Percentiles rank a stretch among this genome's conserved stretches.
phyloP scores from a whole-genome alignment of 2,888 invertebrate species.

The Eucriotettix oculatus region DNA sequence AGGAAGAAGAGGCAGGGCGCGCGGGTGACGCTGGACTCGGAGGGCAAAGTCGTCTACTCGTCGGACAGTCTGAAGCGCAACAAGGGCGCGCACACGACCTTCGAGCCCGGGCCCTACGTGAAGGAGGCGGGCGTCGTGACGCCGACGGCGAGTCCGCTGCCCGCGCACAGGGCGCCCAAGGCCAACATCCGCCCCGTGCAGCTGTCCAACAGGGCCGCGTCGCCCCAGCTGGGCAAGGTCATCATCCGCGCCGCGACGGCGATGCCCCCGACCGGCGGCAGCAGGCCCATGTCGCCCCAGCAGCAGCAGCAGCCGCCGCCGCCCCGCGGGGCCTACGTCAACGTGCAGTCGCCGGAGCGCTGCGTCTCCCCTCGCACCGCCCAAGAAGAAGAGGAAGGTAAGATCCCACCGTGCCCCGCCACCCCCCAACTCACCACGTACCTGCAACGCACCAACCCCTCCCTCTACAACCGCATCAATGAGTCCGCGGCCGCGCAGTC shows the following conservation, averaged over 20 bases:
- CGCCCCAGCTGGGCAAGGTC: constrained; percentile 47
- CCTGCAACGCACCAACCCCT: constrained; percentile 9
- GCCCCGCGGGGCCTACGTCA: constrained; percentile 11
- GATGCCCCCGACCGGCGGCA: background rate
- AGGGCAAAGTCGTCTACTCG: constrained; percentile 75
- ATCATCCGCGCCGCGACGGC: constrained; percentile 30
- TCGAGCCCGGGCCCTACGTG: constrained; percentile 65
- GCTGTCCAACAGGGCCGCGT: constrained; percentile 20
- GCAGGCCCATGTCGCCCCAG: constrained; percentile 6
- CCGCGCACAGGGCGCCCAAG: constrained; percentile 26
- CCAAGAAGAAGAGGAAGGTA: constrained; percentile 41
- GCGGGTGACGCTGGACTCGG: constrained; percentile 66
- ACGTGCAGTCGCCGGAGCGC: constrained; percentile 9
- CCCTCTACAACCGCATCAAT: constrained; percentile 9
- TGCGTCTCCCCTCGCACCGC: constrained; percentile 1
- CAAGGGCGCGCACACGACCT: constrained; percentile 60
- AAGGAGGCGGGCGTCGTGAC: constrained; percentile 2
- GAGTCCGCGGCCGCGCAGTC: constrained; percentile 3
- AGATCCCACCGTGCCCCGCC: constrained; percentile 25
- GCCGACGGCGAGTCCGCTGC: constrained; percentile 38
- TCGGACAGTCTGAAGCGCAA: constrained; percentile 66
- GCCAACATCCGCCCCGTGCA: constrained; percentile 26
- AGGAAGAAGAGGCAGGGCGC: constrained; percentile 47
- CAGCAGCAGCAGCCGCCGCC: constrained; percentile 1
- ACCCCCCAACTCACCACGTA: constrained; percentile 8